Base-by-base conservation (phyloP, 2,113 vertebrate genomes). In the Orthonyx spaldingii region DNA sequence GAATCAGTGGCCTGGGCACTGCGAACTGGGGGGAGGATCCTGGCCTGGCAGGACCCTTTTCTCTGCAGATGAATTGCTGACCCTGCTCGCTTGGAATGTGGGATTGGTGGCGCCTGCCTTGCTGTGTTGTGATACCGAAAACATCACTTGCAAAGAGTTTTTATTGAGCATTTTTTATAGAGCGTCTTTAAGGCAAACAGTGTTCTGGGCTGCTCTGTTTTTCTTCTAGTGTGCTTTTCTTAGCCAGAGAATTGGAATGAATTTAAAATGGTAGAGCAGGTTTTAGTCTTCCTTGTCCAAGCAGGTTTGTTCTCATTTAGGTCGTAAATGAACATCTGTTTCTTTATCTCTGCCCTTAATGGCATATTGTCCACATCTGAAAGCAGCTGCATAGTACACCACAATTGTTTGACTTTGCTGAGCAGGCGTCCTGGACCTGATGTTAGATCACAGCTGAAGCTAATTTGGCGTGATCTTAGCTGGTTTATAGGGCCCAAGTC, bases 311-410 rank as follows among this genome's bases (percentile, higher is more conserved):
- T 90, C 88, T 91, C 68, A 44, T 93, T 93, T 78, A 78, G 72
- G 85, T 88, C 28, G 0, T 80, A 96, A 97, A 74, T 84, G 71
- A 93, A 63, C 87, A 93, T 93, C 84, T 92, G 87, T 90, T 96
- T 93, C 83, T 94, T 92, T 93, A 88, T 95, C 92, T 82, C 68
- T 94, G 61, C 70, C 87, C 75, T 90, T 92, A 81, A 52, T 89
- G 90, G 44, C 64, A 70, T 76, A 90, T 79, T 93, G 90, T 91
- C 92, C 79, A 77, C 74, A 85, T 93, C 90, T 93, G 84, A 94
- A 82, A 94, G 84, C 81, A 87, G 87, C 90, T 81, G 87, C n/a
- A 5, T 60, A 69, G 92, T 85, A 39, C 35, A 35, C 68, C 46
- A 24, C 76, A 76, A 18, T 81, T 90, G 79, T 76, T 84, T 70